Base-by-base conservation (phyloP, 2,113 vertebrate species). In the Lamprologus callipterus region DNA sequence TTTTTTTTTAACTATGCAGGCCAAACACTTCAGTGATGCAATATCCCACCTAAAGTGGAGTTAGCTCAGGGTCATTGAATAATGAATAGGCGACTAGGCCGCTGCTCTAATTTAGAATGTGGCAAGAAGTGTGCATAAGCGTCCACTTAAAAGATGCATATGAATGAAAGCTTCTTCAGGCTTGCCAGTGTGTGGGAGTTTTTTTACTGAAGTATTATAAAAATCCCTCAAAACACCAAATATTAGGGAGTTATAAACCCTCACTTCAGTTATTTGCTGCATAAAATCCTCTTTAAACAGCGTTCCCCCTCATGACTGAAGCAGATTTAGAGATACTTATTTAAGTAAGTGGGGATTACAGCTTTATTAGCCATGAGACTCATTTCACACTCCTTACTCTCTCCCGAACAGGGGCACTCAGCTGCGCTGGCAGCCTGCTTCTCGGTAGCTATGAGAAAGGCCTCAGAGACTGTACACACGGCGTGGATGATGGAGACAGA, bases 221-320 rank as follows among this genome's bases (percentile, higher is more conserved):
- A 40, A 21, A 68, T 63, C 21, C 70, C 70, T 45, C 7, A 78
- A 84, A 81, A 28, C 37, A 81, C 23, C 19, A 81, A 81, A 58
- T 78, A 78, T 78, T 78, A 78, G 45, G 45, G 73, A 51, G 26
- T 51, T 51, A 78, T 78, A 78, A 51, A 78, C 17, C 45, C 45
- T 51, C 45, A 82, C 60, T 73, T 55, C 83, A 53, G 40, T 78
- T 85, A 80, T 86, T 86, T 80, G 42, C 51, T 10, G 23, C 37
- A 89, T 49, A 47, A 81, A 91, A 90, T 92, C 83, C 81, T 80
- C 60, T 65, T 88, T 81, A 87, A 87, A 80, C 28, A 23, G 28
- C 6, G 23, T 12, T 53, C 12, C 23, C 58, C 40, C 37, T 60
- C 47, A 68, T n/a, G 75, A 84, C 80, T 80, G 55, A 60, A 81